Evolutionary conservation across 2,888 invertebrate species (phyloP), one percentile per base, ranked within the genome.

Genomic region (Perizoma affinitatum): DNA sequence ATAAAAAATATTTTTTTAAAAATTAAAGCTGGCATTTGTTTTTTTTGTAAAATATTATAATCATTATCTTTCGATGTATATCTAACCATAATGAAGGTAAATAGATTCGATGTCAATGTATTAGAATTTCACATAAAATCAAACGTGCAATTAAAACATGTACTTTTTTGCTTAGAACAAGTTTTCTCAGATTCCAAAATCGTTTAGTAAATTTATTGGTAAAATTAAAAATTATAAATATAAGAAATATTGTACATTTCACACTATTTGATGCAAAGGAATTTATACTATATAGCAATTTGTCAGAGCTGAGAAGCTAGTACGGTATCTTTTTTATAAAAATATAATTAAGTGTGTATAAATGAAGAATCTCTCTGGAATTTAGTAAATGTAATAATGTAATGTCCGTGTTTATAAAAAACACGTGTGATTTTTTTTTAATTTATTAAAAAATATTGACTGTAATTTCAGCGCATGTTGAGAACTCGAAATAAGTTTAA

Each of bases 241-340:
- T 54, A 54, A 40, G 44, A 36, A 50, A 50, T 6, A 41, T 50
- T 84, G 83, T 87, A 86, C 60, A 86, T 84, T 79, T 58, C 50
- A 70, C 72, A 66, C 57, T 71, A 66, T 65, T 81, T 81, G 83
- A 87, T 87, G 88, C 85, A 82, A 84, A 84, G 78, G 84, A 88
- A 90, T 87, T 88, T 88, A 85, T 54, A 52, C 47, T 36, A 84
- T 22, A 79, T 79, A 82, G 83, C 76, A 66, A 60, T 73, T 71
- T 73, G 65, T 67, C 60, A 71, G 72, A 74, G 71, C 66, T 63
- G 43, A 66, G 45, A 38, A 68, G 71, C 72, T 70, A 55, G 22
- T 22, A 22, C n/a, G 42, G 67, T 62, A 64, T 54, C 44, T 45
- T 48, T n/a, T 47, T 56, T 45, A 53, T 33, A 41, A 50, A 35